Conservation (phyloP, 2,113 vertebrate genomes). For the Podarcis raffonei region DNA sequence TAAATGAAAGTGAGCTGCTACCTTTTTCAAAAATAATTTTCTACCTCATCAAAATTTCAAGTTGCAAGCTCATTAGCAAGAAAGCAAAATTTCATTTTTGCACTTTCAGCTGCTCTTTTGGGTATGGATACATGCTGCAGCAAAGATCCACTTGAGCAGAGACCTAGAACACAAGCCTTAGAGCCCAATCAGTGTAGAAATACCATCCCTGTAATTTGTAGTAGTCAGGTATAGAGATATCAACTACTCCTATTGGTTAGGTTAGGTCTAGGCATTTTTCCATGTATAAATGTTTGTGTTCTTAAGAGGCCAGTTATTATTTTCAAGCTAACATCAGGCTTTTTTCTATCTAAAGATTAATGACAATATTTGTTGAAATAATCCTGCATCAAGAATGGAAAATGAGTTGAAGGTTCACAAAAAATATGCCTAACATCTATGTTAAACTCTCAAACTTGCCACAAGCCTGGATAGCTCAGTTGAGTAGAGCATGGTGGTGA, state of each 20-base stretch:
- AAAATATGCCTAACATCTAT: too few species aligned
- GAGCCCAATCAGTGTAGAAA: not conserved
- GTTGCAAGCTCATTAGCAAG: not conserved
- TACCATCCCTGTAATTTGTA: not conserved
- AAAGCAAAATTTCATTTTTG: not conserved
- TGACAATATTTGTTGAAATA: not conserved
- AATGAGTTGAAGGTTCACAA: not conserved
- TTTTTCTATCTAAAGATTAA: not conserved
- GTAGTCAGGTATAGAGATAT: not conserved
- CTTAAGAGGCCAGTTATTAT: too few species aligned
- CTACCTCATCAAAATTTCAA: accelerated
- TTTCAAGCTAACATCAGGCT: not conserved
- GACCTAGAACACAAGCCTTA: not conserved
- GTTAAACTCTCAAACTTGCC: too few species aligned
- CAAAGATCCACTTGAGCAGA: not conserved
- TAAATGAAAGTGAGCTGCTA: not conserved
- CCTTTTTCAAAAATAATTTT: not conserved
- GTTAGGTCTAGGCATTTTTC: not conserved
- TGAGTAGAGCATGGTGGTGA: too few species aligned
- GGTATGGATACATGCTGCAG: not conserved
- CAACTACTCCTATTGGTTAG: not conserved
- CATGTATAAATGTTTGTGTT: not conserved
- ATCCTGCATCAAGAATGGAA: not conserved
- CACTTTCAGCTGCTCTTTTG: not conserved
- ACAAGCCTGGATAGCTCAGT: too few species aligned